Conservation (phyloP, 2,113 vertebrate genomes). For the Rhineura floridana region DNA sequence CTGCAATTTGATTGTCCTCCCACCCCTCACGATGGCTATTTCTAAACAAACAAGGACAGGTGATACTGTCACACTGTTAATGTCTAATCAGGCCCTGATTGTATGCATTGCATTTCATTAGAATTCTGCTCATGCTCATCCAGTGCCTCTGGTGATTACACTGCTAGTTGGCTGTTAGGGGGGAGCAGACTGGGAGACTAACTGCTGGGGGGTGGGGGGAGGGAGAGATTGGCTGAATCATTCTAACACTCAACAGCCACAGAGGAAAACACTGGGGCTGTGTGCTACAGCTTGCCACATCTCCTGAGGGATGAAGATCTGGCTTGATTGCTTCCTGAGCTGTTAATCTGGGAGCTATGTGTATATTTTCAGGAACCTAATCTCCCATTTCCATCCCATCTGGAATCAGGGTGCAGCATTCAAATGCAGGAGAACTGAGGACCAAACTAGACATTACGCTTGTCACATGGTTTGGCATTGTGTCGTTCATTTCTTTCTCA, state of each 20-base stretch:
- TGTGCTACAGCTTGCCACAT: neutral
- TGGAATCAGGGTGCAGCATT: neutral
- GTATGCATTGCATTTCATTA: neutral
- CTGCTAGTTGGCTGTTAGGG: neutral
- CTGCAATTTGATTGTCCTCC: too few relatives aligned
- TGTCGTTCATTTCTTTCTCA: too few relatives aligned
- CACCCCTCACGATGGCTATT: too few relatives aligned
- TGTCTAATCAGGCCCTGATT: neutral
- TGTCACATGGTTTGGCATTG: too few relatives aligned
- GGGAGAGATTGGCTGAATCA: neutral
- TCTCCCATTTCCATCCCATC: neutral
- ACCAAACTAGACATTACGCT: too few relatives aligned
- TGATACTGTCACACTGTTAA: neutral
- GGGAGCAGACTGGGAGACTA: neutral
- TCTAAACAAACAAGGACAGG: neutral
- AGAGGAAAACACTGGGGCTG: neutral
- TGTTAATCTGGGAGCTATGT: neutral
- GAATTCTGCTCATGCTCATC: neutral
- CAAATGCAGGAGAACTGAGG: neutral
- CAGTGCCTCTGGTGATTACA: neutral
- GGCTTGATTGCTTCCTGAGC: neutral
- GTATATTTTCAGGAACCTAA: neutral
- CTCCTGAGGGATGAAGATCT: neutral
- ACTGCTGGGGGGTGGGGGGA: neutral
- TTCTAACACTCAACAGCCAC: neutral